These are phyloP conservation scores for Gallirallus australis DNA, from an alignment of 2,797 vertebrate genomes.

Conservation along the genomic window DNA sequence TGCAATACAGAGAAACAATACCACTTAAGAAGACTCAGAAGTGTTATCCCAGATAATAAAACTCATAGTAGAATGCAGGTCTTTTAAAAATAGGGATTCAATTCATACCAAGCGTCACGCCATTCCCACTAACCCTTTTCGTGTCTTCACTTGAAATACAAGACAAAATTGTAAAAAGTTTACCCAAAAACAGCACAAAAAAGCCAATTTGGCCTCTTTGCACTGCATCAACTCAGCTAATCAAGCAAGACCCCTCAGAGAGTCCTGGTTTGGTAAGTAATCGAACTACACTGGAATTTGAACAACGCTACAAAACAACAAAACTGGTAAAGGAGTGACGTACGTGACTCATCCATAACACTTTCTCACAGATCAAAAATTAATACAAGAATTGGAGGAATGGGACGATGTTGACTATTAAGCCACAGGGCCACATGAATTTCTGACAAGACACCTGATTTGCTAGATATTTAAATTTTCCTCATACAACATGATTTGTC, in stretches of 20 bases:
- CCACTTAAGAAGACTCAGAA: neutral
- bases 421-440: neutral
- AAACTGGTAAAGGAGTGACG: neutral
- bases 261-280: neutral
- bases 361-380: neutral
- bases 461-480: neutral
- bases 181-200: neutral
- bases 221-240: neutral
- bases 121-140: neutral
- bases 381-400: neutral
- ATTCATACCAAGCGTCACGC: neutral
- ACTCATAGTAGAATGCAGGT: no score
- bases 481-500: neutral
- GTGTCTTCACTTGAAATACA: neutral
- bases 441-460: neutral
- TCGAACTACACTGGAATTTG: neutral
- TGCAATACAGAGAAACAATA: neutral
- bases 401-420: neutral
- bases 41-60: fast-evolving
- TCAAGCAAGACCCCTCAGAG: neutral
- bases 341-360: neutral
- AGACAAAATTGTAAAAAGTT: neutral
- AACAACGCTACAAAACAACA: neutral
- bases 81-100: neutral
- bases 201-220: neutral